Conservation (phyloP, 2,797 vertebrate genomes). For the Carcharodon carcharias region DNA sequence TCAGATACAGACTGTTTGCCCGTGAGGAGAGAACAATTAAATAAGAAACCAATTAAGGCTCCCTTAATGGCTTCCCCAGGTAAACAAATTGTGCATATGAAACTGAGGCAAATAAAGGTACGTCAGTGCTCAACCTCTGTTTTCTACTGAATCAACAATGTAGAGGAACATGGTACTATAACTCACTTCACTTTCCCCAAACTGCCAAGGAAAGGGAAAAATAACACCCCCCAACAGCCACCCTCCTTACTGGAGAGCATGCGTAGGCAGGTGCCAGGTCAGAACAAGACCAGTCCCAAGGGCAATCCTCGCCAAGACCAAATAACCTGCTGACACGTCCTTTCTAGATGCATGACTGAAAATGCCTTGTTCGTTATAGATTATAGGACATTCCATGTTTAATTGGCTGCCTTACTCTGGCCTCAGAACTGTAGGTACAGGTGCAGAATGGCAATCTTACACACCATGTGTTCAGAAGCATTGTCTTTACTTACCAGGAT, state of each 20-base stretch:
- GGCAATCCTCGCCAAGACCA: background rate
- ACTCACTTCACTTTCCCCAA: background rate
- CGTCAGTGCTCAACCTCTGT: background rate
- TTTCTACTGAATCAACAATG: background rate
- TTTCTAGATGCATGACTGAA: background rate
- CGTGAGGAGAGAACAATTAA: background rate
- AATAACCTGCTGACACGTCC: background rate
- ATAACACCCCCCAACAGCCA: background rate
- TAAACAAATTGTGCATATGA: background rate
- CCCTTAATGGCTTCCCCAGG: background rate
- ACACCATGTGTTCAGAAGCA: background rate
- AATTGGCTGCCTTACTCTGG: background rate
- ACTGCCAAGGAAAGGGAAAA: background rate
- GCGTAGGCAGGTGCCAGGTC: background rate
- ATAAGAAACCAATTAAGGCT: background rate
- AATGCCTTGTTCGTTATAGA: background rate
- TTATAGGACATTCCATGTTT: background rate
- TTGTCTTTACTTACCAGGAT: background rate
- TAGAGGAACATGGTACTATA: background rate
- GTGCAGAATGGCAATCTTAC: background rate
- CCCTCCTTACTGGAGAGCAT: background rate
- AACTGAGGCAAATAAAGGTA: background rate
- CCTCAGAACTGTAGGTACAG: background rate
- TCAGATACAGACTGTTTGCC: background rate
- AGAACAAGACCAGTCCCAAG: background rate